These are phyloP conservation scores for Oreochromis spilurus DNA, from an alignment of 2,113 vertebrate genomes.

Conservation along the genomic window DNA sequence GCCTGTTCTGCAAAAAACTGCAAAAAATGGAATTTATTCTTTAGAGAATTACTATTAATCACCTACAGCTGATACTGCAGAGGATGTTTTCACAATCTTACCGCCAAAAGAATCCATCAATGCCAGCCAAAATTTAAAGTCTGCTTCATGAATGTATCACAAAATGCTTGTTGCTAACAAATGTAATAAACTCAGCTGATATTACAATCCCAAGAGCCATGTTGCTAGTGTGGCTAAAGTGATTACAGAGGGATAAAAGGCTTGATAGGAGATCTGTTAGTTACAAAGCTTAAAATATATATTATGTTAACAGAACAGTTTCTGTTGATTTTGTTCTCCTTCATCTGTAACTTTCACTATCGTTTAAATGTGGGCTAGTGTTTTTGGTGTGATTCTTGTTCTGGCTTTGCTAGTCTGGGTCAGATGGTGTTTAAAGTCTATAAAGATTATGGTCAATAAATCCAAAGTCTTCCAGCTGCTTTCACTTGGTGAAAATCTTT, in stretches of 20 bases:
- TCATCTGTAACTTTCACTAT: neutral
- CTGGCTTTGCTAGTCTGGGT: neutral
- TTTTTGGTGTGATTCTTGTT: neutral
- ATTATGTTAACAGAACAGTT: neutral
- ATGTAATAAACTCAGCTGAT: neutral
- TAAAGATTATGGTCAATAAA: neutral
- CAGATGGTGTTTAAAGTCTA: neutral
- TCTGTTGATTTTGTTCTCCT: neutral
- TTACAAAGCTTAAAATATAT: neutral
- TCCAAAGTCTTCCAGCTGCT: neutral
- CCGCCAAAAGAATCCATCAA: fast-evolving
- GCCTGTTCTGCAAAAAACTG: neutral
- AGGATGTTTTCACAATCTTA: neutral
- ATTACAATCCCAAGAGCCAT: neutral
- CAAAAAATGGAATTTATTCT: neutral
- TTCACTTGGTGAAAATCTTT: neutral
- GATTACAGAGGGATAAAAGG: neutral
- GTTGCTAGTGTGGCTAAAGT: neutral
- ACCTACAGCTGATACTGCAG: neutral
- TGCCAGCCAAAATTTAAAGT: neutral
- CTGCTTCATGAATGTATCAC: neutral
- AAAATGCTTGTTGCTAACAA: neutral
- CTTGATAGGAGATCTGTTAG: neutral
- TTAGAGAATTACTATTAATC: neutral
- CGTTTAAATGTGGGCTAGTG: neutral